Evolutionary conservation across 2,113 vertebrate species (phyloP).

Genomic region (Arizona elegans): DNA sequence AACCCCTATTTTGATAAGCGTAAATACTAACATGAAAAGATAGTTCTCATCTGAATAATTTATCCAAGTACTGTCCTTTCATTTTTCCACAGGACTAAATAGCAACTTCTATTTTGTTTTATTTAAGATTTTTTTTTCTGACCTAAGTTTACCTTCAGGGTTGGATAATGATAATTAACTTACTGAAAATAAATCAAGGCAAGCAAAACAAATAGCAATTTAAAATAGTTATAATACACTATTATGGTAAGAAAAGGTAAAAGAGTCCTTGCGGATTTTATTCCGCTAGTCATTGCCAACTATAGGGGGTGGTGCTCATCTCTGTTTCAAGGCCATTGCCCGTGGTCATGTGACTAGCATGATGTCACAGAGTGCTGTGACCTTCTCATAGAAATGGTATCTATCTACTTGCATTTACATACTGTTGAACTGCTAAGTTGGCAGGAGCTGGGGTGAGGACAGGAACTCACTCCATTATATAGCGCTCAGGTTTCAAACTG

Average conservation of each 20-base stretch:
- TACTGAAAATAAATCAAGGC: neutral
- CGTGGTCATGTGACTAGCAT: neutral
- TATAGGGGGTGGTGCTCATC: neutral
- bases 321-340: neutral
- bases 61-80: neutral
- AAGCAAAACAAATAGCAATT: neutral
- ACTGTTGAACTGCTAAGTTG: neutral
- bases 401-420: neutral
- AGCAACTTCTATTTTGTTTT: neutral
- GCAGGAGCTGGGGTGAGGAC: neutral
- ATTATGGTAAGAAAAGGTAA: neutral
- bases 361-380: neutral
- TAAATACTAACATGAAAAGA: neutral
- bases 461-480: no score
- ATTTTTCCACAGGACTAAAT: neutral
- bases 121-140: neutral
- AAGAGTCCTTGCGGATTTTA: no score
- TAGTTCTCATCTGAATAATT: neutral
- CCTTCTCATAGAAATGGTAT: neutral
- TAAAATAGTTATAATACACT: neutral
- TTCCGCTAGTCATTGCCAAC: neutral
- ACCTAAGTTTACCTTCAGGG: neutral
- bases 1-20: neutral
- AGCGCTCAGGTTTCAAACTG: no score
- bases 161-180: neutral